Conservation (phyloP, 35 echinoderm and acorn worm species). For the Heliocidaris tuberculata region DNA sequence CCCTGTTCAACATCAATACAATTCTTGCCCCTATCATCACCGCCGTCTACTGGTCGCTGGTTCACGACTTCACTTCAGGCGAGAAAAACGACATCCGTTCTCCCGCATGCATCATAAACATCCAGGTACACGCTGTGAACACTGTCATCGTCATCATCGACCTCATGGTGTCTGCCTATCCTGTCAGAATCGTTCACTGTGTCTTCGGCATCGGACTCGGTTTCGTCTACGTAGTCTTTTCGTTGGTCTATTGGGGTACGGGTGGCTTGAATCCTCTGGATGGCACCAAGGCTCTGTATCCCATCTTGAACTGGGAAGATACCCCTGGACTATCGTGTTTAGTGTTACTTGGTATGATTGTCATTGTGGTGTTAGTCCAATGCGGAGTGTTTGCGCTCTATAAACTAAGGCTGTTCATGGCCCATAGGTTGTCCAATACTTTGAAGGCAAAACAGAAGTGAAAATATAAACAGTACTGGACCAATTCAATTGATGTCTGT, state of each 20-base stretch:
- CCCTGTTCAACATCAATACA: slow-evolving; percentile 50
- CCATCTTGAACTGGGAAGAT: slow-evolving; percentile 41
- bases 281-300: slow-evolving; percentile 50
- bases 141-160: slow-evolving; percentile 38
- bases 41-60: slow-evolving; percentile 41
- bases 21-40: slow-evolving; percentile 31
- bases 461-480: too few species aligned
- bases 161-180: slow-evolving; percentile 43
- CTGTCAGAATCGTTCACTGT: slow-evolving; percentile 41
- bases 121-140: slow-evolving; percentile 55
- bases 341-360: background rate
- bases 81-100: background rate
- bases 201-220: slow-evolving; percentile 40
- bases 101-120: background rate
- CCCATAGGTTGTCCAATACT: background rate
- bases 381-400: background rate
- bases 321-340: slow-evolving; percentile 25
- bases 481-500: too few species aligned
- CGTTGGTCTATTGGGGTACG: slow-evolving; percentile 49
- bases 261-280: slow-evolving; percentile 27
- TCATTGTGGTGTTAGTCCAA: background rate
- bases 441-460: too few species aligned
- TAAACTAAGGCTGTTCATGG: background rate
- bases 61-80: background rate
- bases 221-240: slow-evolving; percentile 39